Percentiles rank a stretch among this genome's conserved stretches.
Evolutionary conservation across 2,888 invertebrate genomes (phyloP).

Genomic region (Tipula vernalis): DNA sequence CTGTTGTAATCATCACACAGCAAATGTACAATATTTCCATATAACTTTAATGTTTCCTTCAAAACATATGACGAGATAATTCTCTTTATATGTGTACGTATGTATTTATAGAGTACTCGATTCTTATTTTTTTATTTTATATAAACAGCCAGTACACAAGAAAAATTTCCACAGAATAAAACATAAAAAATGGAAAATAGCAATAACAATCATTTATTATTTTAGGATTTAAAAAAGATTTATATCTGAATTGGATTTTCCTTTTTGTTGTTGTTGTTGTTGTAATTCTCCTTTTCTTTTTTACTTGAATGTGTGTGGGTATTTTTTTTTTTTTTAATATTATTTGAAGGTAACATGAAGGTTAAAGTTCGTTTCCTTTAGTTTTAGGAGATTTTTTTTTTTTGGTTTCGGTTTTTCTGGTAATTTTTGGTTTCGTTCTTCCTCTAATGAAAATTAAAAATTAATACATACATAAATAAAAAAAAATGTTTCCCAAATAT

Average conservation of each 20-base stretch:
- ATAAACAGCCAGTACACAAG: background rate
- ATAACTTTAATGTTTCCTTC: background rate
- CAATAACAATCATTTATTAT: background rate
- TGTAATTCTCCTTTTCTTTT: background rate
- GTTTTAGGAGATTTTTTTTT: background rate
- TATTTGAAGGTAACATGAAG: background rate
- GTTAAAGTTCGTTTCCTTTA: background rate
- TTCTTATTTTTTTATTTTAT: background rate
- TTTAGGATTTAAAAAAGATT: conserved; percentile 4
- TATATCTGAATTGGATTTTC: conserved; percentile 4
- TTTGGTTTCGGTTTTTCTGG: background rate
- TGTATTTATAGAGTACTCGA: background rate
- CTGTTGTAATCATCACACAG: background rate
- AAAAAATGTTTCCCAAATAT: background rate
- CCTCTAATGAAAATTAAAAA: background rate
- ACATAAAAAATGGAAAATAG: background rate
- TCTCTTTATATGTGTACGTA: background rate
- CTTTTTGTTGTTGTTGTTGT: background rate
- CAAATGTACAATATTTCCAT: background rate
- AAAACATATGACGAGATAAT: background rate
- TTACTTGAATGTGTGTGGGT: background rate
- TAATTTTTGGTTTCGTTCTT: background rate
- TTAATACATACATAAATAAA: background rate
- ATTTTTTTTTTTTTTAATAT: background rate
- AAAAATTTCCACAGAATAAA: background rate